Conservation (phyloP, 2,888 invertebrate species). For the Colostygia pectinataria region DNA sequence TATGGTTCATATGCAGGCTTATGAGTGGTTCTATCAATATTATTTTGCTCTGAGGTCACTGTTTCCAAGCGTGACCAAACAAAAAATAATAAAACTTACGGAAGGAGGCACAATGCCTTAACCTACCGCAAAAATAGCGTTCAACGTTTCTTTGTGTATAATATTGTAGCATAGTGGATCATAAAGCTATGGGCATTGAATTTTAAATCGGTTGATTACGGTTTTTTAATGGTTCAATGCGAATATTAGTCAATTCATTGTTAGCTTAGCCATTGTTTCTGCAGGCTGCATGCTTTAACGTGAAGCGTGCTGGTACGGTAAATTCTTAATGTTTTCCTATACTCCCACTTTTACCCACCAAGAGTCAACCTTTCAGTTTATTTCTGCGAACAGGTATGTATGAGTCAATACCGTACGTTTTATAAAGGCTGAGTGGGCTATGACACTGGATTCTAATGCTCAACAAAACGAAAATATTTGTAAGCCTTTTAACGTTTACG, state of each 20-base stretch:
- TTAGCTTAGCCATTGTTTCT: conserved; percentile 48
- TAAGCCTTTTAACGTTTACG: too few species aligned
- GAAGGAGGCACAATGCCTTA: conserved; percentile 67
- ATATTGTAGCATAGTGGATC: conserved; percentile 65
- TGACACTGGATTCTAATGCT: too few species aligned
- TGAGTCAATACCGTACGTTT: not conserved
- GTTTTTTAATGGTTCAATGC: conserved; percentile 70
- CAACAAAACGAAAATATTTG: too few species aligned
- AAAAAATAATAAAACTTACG: conserved; percentile 33
- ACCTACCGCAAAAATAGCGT: conserved; percentile 68
- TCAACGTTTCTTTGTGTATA: conserved; percentile 78
- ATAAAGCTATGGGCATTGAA: conserved; percentile 65
- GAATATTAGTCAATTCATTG: conserved; percentile 67
- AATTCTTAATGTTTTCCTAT: conserved; percentile 34
- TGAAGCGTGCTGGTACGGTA: conserved; percentile 29
- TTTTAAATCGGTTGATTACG: conserved; percentile 75
- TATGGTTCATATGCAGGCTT: too few species aligned
- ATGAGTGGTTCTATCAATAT: conserved; percentile 6
- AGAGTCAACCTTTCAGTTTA: too few species aligned
- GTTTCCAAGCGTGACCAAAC: conserved; percentile 41
- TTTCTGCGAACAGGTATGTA: not conserved
- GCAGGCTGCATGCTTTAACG: conserved; percentile 23
- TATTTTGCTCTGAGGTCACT: not conserved
- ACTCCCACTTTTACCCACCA: not conserved
- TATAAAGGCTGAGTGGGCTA: not conserved